A percentile compares a stretch with the other conserved stretches of the same genome.
These are phyloP conservation scores for Rhodinocichla rosea DNA, from an alignment of 2,113 vertebrate species.

Conservation along the genomic window DNA sequence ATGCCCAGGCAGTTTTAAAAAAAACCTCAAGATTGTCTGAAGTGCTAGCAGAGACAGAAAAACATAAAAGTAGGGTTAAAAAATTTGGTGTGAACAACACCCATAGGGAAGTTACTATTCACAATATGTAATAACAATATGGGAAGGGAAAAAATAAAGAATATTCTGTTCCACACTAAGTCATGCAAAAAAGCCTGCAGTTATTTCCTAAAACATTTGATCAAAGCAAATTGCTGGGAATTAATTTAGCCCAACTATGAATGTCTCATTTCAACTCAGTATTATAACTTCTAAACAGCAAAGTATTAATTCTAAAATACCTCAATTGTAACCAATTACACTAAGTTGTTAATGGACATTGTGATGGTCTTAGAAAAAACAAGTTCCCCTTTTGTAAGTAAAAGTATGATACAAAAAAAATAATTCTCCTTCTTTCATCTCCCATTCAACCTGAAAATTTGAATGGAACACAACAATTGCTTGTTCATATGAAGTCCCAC, in stretches of 20 bases:
- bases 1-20: neutral
- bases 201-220: conserved; percentile 1
- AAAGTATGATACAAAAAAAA: neutral
- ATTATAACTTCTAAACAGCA: neutral
- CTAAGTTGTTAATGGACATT: neutral
- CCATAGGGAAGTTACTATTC: neutral
- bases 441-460: neutral
- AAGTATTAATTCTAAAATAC: neutral
- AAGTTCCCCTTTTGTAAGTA: neutral
- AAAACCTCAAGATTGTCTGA: neutral
- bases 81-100: neutral
- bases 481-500: neutral
- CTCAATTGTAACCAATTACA: neutral
- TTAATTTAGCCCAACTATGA: neutral
- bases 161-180: neutral
- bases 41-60: neutral
- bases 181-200: neutral
- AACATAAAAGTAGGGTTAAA: neutral
- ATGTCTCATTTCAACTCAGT: neutral
- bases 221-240: neutral
- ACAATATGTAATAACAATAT: neutral
- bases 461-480: neutral
- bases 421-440: neutral
- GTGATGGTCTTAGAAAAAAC: neutral
- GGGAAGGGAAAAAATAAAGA: neutral